Evolutionary conservation across 2,888 invertebrate genomes (phyloP), one percentile per base, ranked within the genome.

Genomic region (Himalopsyche tibetana): DNA sequence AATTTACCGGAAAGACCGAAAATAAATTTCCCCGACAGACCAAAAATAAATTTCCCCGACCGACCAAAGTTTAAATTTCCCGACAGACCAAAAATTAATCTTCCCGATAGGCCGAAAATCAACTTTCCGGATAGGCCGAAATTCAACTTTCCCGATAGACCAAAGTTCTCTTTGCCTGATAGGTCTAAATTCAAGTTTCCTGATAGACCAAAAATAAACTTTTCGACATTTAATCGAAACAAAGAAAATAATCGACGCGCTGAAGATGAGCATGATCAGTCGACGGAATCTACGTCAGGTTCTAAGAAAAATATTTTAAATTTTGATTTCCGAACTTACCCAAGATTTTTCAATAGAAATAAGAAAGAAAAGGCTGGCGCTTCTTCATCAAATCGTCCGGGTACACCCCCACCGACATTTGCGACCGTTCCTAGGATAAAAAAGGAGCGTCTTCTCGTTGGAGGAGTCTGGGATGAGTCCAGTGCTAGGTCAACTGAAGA

Each of bases 301-400:
- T 93, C 94, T 79, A 93, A 93, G 81, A 94, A 94, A 89, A 94
- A 94, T 89, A 93, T 94, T 89, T 96, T 96, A 90, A 94, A 95
- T 83, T 95, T 95, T 90, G 96, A 96, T 91, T 95, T 96, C 88
- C 95, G 95, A 89, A 97, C 97, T 0, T 97, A 96, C 90, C 97
- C 97, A 0, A 94, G 97, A 89, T 94, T 97, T 89, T 95, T 95
- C 89, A 91, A 91, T 86, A 92, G 91, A 89, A 88, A 86, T 36
- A 90, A 89, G 86, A 93, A 93, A 89, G 93, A 94, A 89, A 92
- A 92, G 89, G 87, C 91, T 80, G 91, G 91, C 5, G 93, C 93
- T 89, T 93, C 94, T 5, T 94, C 94, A 38, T 94, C 94, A 82
- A 92, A 92, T 86, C 92, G 94, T 89, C 94, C 94, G 69, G 94